Base-by-base conservation (phyloP, 2,888 invertebrate genomes). In the Diarsia mendica region DNA sequence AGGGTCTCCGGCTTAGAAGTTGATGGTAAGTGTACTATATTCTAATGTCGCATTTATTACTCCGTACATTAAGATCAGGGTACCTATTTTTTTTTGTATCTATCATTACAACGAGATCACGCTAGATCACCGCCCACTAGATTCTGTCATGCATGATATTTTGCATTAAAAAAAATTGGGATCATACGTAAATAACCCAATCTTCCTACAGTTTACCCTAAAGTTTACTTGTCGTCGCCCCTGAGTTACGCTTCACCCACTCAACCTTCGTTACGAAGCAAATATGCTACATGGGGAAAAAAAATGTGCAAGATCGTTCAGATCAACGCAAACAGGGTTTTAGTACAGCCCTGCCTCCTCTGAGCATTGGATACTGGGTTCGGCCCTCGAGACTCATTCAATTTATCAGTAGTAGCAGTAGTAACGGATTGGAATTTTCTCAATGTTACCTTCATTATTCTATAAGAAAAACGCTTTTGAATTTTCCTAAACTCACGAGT, bases 11-110 rank as follows among this genome's bases (percentile, higher is more conserved):
- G 66, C 6, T 55, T 83, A 61, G 90, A 90, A 2, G 3, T 88
- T n/a, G 90, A 89, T 46, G 92, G 93, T 93, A 87, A 72, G 72
- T 70, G 44, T 28, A 15, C 9, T 70, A 23, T 48, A 3, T 72
- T 49, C 20, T 75, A n/a, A 46, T 18, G 23, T 53, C 11, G 10
- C 13, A 44, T 1, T 28, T 11, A n/a, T n/a, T n/a, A 63, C n/a
- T 11, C 20, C 20, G 60, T 13, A 33, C 10, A 33, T 9, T 33
- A 33, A 9, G 10, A 33, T 20, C n/a, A 15, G 28, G 55, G n/a
- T n/a, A n/a, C n/a, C n/a, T n/a, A n/a, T n/a, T 28, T 15, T 58
- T 28, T 28, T 13, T 58, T 23, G 55, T 58, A 58, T 53, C 53
- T 23, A 23, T 23, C 11, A 13, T 13, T 55, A 23, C 1, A 58